Evolutionary conservation across 1,140 invertebrate species (phyloP).

Genomic region (Drosophila willistoni): DNA sequence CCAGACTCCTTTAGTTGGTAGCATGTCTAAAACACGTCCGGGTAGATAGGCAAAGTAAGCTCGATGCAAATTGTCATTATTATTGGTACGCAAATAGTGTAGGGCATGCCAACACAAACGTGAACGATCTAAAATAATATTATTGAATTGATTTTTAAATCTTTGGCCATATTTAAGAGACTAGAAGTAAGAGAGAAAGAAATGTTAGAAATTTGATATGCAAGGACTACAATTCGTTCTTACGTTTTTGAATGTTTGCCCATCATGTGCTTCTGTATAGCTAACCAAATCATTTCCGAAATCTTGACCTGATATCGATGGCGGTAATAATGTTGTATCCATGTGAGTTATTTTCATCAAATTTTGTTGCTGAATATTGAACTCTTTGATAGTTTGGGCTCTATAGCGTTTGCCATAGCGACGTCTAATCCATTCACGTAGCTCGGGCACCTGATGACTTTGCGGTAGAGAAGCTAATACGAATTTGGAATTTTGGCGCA

Average conservation of each 20-base stretch:
- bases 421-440: conserved; percentile 28
- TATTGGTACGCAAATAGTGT: conserved; percentile 10
- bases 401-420: conserved; percentile 27
- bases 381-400: not conserved
- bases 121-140: conserved; percentile 15
- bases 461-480: conserved; percentile 25
- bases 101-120: conserved; percentile 24
- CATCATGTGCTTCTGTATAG: not conserved
- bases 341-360: conserved; percentile 3
- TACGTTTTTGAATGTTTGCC: not conserved
- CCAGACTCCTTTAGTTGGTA: conserved; percentile 1
- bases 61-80: conserved; percentile 1
- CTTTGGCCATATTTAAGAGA: not conserved
- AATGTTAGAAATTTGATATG: not conserved
- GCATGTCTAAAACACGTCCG: not conserved
- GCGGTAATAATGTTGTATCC: conserved; percentile 8
- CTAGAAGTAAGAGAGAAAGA: too few species aligned
- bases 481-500: conserved; percentile 4
- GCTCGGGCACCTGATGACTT: conserved; percentile 21
- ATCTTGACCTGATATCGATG: not conserved
- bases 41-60: conserved; percentile 29
- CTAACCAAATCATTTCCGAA: not conserved
- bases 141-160: conserved; percentile 13
- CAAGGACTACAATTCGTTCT: not conserved
- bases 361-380: not conserved